Evolutionary conservation across 2,888 invertebrate species (phyloP).

Genomic region (Chalcis sispes): DNA sequence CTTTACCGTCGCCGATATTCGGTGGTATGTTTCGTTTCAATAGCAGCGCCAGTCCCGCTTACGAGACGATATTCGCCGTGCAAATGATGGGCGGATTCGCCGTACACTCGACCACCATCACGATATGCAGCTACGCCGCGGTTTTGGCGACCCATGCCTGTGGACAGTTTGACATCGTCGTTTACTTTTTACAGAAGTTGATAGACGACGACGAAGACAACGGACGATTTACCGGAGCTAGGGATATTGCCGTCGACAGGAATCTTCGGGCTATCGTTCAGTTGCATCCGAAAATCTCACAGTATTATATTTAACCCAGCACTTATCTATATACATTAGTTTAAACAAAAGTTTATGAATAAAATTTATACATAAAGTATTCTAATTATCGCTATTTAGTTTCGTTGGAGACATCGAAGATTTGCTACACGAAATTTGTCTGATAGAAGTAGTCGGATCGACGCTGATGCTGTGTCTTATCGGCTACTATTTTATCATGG

Average conservation of each 20-base stretch:
- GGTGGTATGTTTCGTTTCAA: conserved; percentile 52
- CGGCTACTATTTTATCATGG: conserved; percentile 59
- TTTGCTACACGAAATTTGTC: conserved; percentile 55
- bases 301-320: not conserved
- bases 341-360: too few relatives aligned
- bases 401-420: conserved; percentile 51
- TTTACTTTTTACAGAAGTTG: conserved; percentile 52
- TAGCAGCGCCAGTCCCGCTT: conserved; percentile 58
- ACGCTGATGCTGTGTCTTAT: conserved; percentile 58
- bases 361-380: conserved; percentile 60
- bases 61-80: conserved; percentile 60
- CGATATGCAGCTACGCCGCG: conserved; percentile 58
- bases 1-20: conserved; percentile 60
- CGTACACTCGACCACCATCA: conserved; percentile 60
- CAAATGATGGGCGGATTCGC: conserved; percentile 62
- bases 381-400: too few relatives aligned
- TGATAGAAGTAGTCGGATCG: conserved; percentile 57
- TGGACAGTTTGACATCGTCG: conserved; percentile 60
- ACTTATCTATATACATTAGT: not conserved
- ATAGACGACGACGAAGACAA: conserved; percentile 47
- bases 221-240: conserved; percentile 54
- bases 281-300: conserved; percentile 23
- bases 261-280: conserved; percentile 19
- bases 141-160: conserved; percentile 60
- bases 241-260: conserved; percentile 20